Conservation (phyloP, 2,797 vertebrate species). For the Periophthalmus magnuspinnatus region DNA sequence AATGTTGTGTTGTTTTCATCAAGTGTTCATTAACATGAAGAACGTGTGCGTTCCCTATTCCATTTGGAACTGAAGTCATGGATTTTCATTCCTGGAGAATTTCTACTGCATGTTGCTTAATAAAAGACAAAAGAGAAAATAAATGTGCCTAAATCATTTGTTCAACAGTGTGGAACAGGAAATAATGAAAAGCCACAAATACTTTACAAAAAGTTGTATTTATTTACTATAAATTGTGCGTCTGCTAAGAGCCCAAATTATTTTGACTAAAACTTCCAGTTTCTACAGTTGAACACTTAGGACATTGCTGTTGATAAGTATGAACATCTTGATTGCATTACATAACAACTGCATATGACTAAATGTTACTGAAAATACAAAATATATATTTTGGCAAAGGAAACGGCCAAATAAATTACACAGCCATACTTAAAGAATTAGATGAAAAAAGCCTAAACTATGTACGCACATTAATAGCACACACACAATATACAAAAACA, state of each 20-base stretch:
- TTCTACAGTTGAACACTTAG: slow-evolving; percentile 22
- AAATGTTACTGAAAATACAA: slow-evolving; percentile 1
- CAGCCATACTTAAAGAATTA: not conserved
- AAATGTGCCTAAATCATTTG: not conserved
- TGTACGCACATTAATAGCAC: slow-evolving; percentile 30
- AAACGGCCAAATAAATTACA: slow-evolving; percentile 24
- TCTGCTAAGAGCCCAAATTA: slow-evolving; percentile 39
- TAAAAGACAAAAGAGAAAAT: slow-evolving; percentile 19
- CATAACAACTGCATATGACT: not conserved
- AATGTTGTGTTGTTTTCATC: slow-evolving; percentile 34
- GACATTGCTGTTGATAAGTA: not conserved
- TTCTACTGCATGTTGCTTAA: slow-evolving; percentile 8
- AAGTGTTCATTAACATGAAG: slow-evolving; percentile 5
- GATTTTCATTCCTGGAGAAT: slow-evolving; percentile 21
- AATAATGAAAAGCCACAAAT: slow-evolving; percentile 16
- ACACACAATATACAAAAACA: slow-evolving; percentile 40
- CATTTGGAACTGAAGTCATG: slow-evolving; percentile 39
- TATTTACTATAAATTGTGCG: slow-evolving; percentile 70
- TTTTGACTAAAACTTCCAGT: slow-evolving; percentile 33
- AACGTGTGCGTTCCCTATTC: slow-evolving; percentile 47
- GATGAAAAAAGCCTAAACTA: not conserved
- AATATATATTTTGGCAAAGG: slow-evolving; percentile 21
- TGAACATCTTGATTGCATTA: slow-evolving; percentile 29
- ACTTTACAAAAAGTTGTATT: slow-evolving; percentile 65
- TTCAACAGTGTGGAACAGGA: slow-evolving; percentile 18